Percentiles rank a stretch among this genome's conserved stretches.
Conservation (phyloP, 1,140 invertebrate genomes). For the Araneus ventricosus region DNA sequence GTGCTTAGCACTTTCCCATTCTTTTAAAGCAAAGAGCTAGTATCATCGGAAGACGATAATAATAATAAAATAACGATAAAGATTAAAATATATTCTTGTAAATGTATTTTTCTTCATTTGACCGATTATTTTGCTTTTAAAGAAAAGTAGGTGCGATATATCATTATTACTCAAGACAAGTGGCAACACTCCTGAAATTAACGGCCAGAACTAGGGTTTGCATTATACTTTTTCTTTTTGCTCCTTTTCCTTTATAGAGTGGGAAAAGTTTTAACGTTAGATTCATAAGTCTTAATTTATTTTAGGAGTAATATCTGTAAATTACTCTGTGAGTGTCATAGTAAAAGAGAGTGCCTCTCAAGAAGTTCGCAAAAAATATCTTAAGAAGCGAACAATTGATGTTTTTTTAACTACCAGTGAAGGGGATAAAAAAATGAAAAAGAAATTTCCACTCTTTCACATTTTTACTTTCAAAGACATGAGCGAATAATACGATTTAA, state of each 20-base stretch:
- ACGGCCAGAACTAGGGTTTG: conserved; percentile 11
- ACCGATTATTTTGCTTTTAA: conserved; percentile 62
- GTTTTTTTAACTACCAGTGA: conserved; percentile 15
- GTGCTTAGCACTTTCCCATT: background rate
- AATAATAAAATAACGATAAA: conserved; percentile 63
- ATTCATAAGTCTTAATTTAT: conserved; percentile 68
- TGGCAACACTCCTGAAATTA: conserved; percentile 60
- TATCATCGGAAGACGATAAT: conserved; percentile 47
- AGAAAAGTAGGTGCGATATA: conserved; percentile 31
- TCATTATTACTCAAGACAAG: conserved; percentile 60
- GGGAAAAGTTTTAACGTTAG: conserved; percentile 10
- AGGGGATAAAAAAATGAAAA: background rate
- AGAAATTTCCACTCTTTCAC: background rate
- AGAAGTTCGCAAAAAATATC: background rate
- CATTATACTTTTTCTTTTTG: background rate
- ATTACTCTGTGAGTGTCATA: background rate
- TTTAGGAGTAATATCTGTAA: conserved; percentile 19
- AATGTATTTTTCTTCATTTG: conserved; percentile 69
- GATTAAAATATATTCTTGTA: conserved; percentile 68
- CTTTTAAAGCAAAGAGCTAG: background rate
- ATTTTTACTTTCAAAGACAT: background rate
- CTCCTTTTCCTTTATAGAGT: background rate
- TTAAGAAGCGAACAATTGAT: background rate
- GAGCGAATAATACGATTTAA: background rate
- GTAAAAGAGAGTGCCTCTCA: background rate